Evolutionary conservation across 2,797 vertebrate genomes (phyloP).

Genomic region (Scolopax rusticola): DNA sequence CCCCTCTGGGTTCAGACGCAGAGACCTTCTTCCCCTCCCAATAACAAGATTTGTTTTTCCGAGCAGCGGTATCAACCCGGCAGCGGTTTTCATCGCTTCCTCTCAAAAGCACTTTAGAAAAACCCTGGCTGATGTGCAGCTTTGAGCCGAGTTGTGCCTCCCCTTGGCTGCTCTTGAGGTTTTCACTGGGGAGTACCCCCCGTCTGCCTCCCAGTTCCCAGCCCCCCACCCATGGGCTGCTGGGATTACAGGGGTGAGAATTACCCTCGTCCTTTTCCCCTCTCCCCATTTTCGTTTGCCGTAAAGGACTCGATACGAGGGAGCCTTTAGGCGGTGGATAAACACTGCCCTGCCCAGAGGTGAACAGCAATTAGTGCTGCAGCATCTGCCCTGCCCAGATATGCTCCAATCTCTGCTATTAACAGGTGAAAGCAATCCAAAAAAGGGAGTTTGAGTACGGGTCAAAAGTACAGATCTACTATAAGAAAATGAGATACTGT

Average conservation of each 20-base stretch:
- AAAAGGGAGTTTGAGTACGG: neutral
- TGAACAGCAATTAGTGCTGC: neutral
- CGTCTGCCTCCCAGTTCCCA: neutral
- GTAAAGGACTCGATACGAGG: rapidly evolving
- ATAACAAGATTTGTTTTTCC: neutral
- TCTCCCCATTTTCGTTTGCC: neutral
- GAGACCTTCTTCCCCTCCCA: neutral
- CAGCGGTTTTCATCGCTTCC: neutral
- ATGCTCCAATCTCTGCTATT: neutral
- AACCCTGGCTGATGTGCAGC: too few species aligned
- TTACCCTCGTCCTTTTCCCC: neutral
- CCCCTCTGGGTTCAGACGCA: neutral
- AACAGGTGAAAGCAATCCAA: neutral
- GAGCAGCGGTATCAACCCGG: neutral
- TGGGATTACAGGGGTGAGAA: rapidly evolving
- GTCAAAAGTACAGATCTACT: neutral
- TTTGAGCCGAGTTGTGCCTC: neutral
- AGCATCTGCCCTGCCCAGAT: neutral
- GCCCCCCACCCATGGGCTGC: neutral
- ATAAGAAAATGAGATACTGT: neutral
- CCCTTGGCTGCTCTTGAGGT: rapidly evolving
- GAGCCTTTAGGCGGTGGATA: neutral
- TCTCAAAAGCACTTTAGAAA: neutral
- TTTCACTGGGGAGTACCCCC: rapidly evolving
- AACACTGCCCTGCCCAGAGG: neutral